These are phyloP conservation scores for Prietella phreatophila DNA, from an alignment of 2,113 vertebrate species.

Conservation along the genomic window DNA sequence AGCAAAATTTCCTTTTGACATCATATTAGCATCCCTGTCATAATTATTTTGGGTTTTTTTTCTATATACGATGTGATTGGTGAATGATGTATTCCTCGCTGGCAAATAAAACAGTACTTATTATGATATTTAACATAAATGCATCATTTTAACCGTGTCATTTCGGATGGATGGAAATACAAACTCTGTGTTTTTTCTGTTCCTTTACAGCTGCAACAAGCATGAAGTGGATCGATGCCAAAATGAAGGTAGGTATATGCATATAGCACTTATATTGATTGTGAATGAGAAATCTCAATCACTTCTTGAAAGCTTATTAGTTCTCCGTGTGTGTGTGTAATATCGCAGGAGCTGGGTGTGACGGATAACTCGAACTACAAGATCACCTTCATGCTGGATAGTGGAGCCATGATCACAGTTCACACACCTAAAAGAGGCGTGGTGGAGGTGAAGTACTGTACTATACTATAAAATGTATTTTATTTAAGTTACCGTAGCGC, in stretches of 20 bases:
- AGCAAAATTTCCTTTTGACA: background rate
- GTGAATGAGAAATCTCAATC: background rate
- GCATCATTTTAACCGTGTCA: background rate
- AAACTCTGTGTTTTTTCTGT: conserved; percentile 8
- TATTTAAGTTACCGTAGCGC: background rate
- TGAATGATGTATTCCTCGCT: background rate
- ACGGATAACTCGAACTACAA: conserved; percentile 96
- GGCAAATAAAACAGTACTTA: background rate
- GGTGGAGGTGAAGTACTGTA: conserved; percentile 81
- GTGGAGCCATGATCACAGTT: conserved; percentile 98
- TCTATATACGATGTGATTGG: background rate
- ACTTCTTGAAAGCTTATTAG: background rate
- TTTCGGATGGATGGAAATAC: background rate
- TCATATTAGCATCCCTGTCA: background rate
- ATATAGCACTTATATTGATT: too few species aligned
- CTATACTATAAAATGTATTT: background rate
- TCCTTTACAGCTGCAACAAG: conserved; percentile 90
- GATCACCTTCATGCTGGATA: conserved; percentile 98
- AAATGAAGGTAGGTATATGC: conserved; percentile 85
- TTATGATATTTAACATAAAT: background rate
- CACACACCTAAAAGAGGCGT: conserved; percentile 94
- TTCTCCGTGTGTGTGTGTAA: conserved; percentile 42
- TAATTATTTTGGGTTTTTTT: background rate
- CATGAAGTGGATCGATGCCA: conserved; percentile 99
- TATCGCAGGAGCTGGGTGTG: conserved; percentile 89